Evolutionary conservation across 2,113 vertebrate genomes (phyloP), one percentile per base, ranked within the genome.

Genomic region (Nesoenas mayeri): DNA sequence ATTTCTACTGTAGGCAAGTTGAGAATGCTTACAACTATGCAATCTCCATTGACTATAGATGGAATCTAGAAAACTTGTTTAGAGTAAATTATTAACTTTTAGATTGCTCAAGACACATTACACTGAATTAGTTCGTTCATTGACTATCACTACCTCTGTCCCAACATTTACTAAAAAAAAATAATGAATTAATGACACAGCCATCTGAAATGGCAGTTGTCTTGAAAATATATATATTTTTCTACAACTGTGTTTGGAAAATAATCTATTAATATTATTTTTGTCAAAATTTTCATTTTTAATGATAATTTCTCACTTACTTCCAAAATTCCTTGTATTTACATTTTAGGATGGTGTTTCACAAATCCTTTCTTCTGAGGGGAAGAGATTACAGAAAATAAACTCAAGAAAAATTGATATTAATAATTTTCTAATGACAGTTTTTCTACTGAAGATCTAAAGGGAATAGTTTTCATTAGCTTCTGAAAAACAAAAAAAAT

Each of bases 171-270:
- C 22, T 32, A 8, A 44, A 38, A 54, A 80, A 58, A 54, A 71
- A n/a, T 7, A 32, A 24, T 1, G 8, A 58, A 38, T 14, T 11
- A 81, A 73, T 28, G 0, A n/a, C 19, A n/a, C 4, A 38, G 26
- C 42, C 11, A 38, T 24, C 17, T 72, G 13, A 95, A 91, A 75
- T 29, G 8, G 10, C 20, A 66, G 5, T 12, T 65, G 8, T 11
- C 20, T 66, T 82, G 32, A 85, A 11, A 61, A 66, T 40, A 13
- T 36, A n/a, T 12, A 26, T 32, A 34, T 60, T 93, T 89, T 48
- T 75, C 29, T 58, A 62, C 14, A 67, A 2, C 31, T 2, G 0
- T 72, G 15, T 60, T 79, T 72, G 17, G 36, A 92, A 94, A 66
- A n/a, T 42, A 47, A 70, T 28, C 1, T 15, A 24, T 11, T 3